Percentiles rank a stretch among this genome's conserved stretches.
phyloP scores from a whole-genome alignment of 2,888 invertebrate genomes.

The Sphaerophoria rueppellii region DNA sequence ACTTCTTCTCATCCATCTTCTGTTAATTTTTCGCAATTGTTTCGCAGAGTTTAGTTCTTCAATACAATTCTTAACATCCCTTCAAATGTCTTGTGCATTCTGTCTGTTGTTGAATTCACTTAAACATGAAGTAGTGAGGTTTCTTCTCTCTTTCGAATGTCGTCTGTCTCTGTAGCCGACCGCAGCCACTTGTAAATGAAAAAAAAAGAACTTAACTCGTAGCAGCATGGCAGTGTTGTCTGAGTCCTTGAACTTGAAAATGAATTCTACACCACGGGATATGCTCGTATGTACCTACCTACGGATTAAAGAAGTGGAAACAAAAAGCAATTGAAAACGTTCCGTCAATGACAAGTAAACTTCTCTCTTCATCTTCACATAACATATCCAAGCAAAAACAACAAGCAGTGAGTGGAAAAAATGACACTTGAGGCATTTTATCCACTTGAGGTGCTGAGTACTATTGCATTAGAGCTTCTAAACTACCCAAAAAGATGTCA shows the following conservation, averaged over 20 bases:
- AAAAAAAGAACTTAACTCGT: slow-evolving; percentile 25
- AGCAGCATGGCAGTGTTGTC: slow-evolving; percentile 13
- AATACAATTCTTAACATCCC: background rate
- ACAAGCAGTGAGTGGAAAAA: slow-evolving; percentile 30
- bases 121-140: slow-evolving; percentile 40
- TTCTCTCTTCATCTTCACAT: background rate
- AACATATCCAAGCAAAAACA: background rate
- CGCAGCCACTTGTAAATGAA: slow-evolving; percentile 26
- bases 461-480: background rate
- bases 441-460: slow-evolving; percentile 50
- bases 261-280: slow-evolving; percentile 18
- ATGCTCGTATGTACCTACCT: background rate
- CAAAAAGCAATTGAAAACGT: slow-evolving; percentile 44
- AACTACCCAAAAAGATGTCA: background rate
- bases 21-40: slow-evolving; percentile 4
- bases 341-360: slow-evolving; percentile 30
- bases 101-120: slow-evolving; percentile 60
- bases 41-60: slow-evolving; percentile 21
- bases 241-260: slow-evolving; percentile 69
- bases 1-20: slow-evolving; percentile 46
- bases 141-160: slow-evolving; percentile 54
- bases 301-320: background rate
- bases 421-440: slow-evolving; percentile 48
- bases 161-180: slow-evolving; percentile 33
- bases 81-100: slow-evolving; percentile 24